These are phyloP conservation scores for Bergia sp. DNA, from an alignment of 92 coral and sea anemone species.

Conservation along the genomic window DNA sequence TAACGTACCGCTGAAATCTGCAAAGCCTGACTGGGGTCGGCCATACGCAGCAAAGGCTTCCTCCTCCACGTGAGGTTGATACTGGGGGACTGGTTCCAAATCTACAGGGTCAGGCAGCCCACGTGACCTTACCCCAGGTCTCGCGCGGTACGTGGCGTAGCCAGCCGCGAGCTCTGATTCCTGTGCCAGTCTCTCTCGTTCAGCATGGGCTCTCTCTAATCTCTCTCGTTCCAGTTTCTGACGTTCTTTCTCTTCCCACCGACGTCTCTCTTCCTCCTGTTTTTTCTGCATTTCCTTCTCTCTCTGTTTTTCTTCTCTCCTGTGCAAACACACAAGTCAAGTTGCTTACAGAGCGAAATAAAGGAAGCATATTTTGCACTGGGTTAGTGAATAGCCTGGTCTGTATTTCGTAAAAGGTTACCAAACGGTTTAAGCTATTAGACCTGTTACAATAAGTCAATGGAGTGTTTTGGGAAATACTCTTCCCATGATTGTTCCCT, in stretches of 20 bases:
- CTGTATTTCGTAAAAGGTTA: background rate
- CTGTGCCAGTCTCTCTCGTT: constrained; percentile 41
- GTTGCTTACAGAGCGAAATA: background rate
- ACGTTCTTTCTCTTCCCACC: constrained; percentile 55
- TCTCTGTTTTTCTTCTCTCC: constrained; percentile 77
- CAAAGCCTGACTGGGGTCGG: constrained; percentile 68
- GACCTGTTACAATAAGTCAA: too few relatives aligned
- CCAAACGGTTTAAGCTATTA: background rate
- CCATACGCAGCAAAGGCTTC: constrained; percentile 2
- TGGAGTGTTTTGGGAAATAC: too few relatives aligned
- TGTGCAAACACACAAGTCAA: constrained; percentile 17
- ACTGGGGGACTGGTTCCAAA: constrained; percentile 6
- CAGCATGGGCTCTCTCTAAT: constrained; percentile 42
- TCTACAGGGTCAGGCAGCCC: constrained; percentile 9
- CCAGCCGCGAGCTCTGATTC: constrained; percentile 56
- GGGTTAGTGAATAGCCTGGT: background rate
- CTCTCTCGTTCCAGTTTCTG: constrained; percentile 66
- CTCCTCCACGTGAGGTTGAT: constrained; percentile 13
- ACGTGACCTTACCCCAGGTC: constrained; percentile 48
- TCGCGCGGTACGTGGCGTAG: constrained; percentile 70
- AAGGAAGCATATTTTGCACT: too few relatives aligned
- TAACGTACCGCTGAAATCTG: constrained; percentile 83
- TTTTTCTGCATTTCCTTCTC: constrained; percentile 67
- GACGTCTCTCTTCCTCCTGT: constrained; percentile 74
- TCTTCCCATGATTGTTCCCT: too few relatives aligned